phyloP scores from a whole-genome alignment of 2,113 vertebrate genomes.

The Gulo gulo region DNA sequence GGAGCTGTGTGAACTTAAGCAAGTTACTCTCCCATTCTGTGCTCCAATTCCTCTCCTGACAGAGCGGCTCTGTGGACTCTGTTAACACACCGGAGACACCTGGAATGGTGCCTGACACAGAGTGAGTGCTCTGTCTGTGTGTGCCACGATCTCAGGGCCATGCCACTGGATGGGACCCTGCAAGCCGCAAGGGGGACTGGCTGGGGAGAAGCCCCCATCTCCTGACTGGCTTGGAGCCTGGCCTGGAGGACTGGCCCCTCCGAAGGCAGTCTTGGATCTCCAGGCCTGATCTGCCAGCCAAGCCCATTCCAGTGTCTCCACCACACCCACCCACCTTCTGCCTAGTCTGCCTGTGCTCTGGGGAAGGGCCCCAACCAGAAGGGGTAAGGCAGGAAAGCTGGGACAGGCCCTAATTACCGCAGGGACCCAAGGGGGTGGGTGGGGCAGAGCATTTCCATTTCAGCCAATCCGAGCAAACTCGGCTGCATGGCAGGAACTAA shows the following conservation, averaged over 20 bases:
- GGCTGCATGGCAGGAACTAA: neutral
- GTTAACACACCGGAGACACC: neutral
- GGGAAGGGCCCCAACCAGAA: neutral
- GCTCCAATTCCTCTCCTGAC: neutral
- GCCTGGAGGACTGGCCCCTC: neutral
- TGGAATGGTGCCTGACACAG: neutral
- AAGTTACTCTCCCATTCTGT: neutral
- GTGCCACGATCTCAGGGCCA: neutral
- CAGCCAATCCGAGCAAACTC: neutral
- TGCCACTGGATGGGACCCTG: neutral
- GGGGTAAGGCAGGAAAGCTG: neutral
- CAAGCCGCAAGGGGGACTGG: neutral
- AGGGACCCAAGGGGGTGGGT: neutral
- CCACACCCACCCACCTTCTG: neutral
- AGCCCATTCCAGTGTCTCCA: neutral
- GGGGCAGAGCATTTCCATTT: neutral
- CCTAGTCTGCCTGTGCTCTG: neutral
- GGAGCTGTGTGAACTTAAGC: neutral
- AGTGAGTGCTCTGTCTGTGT: rapidly evolving
- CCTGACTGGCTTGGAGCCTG: neutral
- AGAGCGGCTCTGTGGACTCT: neutral
- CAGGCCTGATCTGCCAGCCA: neutral
- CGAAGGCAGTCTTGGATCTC: neutral
- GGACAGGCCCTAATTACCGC: neutral
- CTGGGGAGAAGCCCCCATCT: neutral